Evolutionary conservation across 2,797 vertebrate genomes (phyloP).

Genomic region (Centroberyx gerrardi): DNA sequence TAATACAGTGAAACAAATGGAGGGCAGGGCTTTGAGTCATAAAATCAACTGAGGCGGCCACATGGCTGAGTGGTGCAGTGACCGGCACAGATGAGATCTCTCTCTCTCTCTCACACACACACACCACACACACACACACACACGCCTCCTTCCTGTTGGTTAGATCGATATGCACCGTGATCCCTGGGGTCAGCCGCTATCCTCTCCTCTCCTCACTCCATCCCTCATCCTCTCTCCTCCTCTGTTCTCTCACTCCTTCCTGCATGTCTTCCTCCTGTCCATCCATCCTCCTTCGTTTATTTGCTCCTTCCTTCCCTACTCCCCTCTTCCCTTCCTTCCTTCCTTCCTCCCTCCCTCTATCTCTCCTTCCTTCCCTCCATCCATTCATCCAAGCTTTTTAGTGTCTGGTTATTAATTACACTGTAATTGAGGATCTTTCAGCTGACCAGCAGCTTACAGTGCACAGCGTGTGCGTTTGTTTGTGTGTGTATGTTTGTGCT

Average conservation of each 20-base stretch:
- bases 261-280: background rate
- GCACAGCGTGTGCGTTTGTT: slow-evolving; percentile 19
- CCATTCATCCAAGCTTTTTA: slow-evolving; percentile 27
- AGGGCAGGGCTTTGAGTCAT: slow-evolving; percentile 1
- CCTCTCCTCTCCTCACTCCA: background rate
- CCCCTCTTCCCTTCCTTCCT: slow-evolving; percentile 8
- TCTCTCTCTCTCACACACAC: background rate
- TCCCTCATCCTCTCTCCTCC: background rate
- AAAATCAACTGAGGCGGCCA: slow-evolving; percentile 2
- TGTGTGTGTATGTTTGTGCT: slow-evolving; percentile 19
- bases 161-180: slow-evolving; percentile 7
- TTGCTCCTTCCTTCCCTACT: background rate
- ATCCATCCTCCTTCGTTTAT: background rate
- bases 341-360: slow-evolving; percentile 9
- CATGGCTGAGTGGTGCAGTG: background rate
- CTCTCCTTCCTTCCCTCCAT: background rate
- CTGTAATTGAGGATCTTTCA: slow-evolving; percentile 50
- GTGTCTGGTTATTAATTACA: slow-evolving; percentile 49
- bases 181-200: background rate
- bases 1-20: background rate
- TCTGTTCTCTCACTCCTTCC: background rate
- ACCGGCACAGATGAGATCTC: background rate
- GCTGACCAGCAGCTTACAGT: slow-evolving; percentile 23
- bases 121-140: background rate
- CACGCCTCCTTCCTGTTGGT: background rate